phyloP scores from a whole-genome alignment of 2,113 vertebrate genomes.

The Zosterops lateralis region DNA sequence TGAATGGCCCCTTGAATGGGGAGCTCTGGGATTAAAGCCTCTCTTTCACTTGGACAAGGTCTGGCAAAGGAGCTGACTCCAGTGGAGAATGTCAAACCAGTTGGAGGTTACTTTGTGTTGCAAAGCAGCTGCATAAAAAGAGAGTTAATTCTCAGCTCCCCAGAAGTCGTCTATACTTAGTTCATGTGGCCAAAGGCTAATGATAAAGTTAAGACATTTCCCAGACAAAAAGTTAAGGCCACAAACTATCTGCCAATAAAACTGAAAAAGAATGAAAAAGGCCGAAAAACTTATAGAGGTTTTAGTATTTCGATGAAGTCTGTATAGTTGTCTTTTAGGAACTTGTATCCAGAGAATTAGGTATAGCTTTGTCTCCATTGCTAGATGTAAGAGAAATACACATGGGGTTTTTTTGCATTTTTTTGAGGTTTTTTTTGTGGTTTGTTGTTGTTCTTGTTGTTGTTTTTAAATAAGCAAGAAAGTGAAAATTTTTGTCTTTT shows the following conservation, averaged over 20 bases:
- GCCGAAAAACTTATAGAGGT: background rate
- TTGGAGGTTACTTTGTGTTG: constrained; percentile 23
- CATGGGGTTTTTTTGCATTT: background rate
- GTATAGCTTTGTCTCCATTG: background rate
- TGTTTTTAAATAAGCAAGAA: background rate
- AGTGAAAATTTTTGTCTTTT: background rate
- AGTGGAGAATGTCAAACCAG: constrained; percentile 19
- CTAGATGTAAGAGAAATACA: background rate
- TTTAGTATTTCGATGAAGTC: background rate
- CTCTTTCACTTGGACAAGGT: background rate
- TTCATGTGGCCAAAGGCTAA: background rate
- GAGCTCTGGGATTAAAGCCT: background rate
- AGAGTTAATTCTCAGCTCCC: constrained; percentile 1
- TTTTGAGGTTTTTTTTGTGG: background rate
- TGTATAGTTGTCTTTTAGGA: background rate
- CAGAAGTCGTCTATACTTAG: background rate
- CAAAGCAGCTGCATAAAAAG: constrained; percentile 23
- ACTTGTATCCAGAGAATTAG: background rate
- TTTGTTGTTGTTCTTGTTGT: background rate
- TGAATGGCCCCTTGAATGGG: background rate
- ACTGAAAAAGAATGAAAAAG: background rate
- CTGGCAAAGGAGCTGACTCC: background rate
- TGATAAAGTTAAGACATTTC: background rate
- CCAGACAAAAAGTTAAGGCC: background rate
- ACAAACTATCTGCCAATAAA: background rate